Conservation (phyloP, 2,888 invertebrate species). For the Aphidius colemani region DNA sequence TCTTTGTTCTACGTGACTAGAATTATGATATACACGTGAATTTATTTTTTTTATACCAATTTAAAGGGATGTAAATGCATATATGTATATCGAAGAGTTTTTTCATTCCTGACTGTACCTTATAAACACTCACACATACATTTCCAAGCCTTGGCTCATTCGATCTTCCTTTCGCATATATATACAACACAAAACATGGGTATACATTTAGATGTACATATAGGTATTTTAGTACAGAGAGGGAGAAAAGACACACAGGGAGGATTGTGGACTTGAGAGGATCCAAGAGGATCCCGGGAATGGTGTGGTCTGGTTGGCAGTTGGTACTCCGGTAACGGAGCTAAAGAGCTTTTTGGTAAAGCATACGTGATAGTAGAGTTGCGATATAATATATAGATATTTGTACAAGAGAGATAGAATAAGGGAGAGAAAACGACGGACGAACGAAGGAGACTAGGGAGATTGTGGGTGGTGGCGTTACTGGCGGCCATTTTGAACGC, state of each 20-base stretch:
- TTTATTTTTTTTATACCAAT: not conserved
- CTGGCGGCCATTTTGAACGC: conserved; percentile 61
- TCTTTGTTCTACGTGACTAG: conserved; percentile 1
- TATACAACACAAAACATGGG: not conserved
- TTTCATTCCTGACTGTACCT: too few relatives aligned
- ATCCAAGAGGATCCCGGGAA: conserved; percentile 28
- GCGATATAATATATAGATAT: conserved; percentile 11
- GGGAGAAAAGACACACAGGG: conserved; percentile 31
- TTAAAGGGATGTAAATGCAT: not conserved
- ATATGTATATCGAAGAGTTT: too few relatives aligned
- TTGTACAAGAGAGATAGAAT: conserved; percentile 29
- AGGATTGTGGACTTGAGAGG: not conserved
- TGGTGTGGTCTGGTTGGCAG: conserved; percentile 52
- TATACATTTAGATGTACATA: conserved; percentile 23
- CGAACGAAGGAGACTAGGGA: conserved; percentile 47
- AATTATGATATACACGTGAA: conserved; percentile 2
- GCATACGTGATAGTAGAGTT: conserved; percentile 54
- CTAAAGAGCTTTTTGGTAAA: conserved; percentile 54
- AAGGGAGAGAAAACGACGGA: conserved; percentile 38
- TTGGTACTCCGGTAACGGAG: conserved; percentile 52
- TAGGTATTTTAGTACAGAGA: conserved; percentile 20
- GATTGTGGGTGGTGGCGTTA: conserved; percentile 49
- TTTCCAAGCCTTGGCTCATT: conserved; percentile 9
- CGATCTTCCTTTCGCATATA: conserved; percentile 10
- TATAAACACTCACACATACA: too few relatives aligned